These are phyloP conservation scores for Papilio aristodemus DNA, from an alignment of 1,140 invertebrate genomes.

Conservation along the genomic window DNA sequence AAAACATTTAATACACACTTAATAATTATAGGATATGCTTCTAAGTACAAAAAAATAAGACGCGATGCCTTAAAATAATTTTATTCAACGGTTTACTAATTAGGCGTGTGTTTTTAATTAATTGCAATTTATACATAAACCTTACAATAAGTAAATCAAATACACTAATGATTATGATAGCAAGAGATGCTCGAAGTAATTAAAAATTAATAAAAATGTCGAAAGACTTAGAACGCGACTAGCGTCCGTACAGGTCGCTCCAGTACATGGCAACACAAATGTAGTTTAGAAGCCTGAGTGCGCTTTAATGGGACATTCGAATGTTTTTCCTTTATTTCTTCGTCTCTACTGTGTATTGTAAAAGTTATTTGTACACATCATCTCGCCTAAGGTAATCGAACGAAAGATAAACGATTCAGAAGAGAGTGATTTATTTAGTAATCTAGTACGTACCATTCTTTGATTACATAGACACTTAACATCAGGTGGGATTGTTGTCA, in stretches of 20 bases:
- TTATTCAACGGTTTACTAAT: constrained; percentile 18
- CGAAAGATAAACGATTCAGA: neutral
- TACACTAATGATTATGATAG: constrained; percentile 46
- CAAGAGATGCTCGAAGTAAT: constrained; percentile 44
- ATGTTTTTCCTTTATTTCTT: neutral
- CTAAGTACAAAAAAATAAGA: constrained; percentile 33
- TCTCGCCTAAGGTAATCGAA: neutral
- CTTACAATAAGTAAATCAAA: constrained; percentile 45
- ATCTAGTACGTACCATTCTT: too few relatives aligned
- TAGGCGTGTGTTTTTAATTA: constrained; percentile 6
- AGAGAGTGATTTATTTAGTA: neutral
- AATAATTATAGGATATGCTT: constrained; percentile 31
- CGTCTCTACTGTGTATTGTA: neutral
- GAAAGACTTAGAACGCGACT: constrained; percentile 65
- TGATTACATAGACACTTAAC: neutral
- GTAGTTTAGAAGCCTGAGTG: constrained; percentile 38
- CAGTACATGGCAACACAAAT: constrained; percentile 25
- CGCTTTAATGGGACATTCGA: constrained; percentile 29
- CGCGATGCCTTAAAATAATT: constrained; percentile 14
- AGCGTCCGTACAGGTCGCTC: constrained; percentile 49
- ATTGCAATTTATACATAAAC: constrained; percentile 33
- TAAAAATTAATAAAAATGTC: constrained; percentile 41
- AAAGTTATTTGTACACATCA: too few relatives aligned
- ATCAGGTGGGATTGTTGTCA: constrained; percentile 15
- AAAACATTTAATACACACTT: constrained; percentile 27